A percentile compares a stretch with the other conserved stretches of the same genome.
Conservation (phyloP, 2,113 vertebrate species). For the Heliornis fulica region DNA sequence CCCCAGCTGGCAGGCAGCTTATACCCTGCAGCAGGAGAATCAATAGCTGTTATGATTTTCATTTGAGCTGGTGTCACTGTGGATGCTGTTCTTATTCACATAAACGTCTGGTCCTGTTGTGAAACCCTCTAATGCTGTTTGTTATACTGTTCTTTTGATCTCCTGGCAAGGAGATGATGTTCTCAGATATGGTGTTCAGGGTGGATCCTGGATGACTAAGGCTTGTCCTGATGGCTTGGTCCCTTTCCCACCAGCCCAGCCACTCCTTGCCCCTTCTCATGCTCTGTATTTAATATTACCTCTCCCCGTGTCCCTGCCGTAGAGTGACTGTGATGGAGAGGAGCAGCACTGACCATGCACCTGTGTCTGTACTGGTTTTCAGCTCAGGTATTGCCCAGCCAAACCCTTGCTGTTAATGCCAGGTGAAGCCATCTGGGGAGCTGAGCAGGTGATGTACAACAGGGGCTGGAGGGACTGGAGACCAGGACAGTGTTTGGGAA, state of each 20-base stretch:
- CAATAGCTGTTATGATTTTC: constrained; percentile 36
- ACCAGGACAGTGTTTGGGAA: background rate
- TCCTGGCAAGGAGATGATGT: background rate
- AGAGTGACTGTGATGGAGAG: background rate
- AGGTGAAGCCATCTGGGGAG: background rate
- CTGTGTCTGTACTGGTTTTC: fast-evolving
- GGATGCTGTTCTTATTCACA: background rate
- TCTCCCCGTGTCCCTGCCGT: background rate
- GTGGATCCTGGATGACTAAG: background rate
- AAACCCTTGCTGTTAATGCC: background rate
- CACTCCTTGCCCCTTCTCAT: background rate
- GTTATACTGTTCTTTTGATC: background rate
- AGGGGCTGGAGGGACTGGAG: background rate
- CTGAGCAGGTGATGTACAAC: background rate
- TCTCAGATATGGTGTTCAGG: background rate
- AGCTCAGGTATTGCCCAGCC: background rate
- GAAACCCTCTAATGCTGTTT: background rate
- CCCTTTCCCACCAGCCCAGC: background rate
- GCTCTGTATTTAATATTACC: background rate
- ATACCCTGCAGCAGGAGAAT: background rate
- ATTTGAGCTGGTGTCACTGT: background rate
- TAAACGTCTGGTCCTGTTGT: background rate
- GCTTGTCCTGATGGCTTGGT: too few species aligned
- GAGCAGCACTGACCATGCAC: background rate
- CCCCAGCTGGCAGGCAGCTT: constrained; percentile 33